Conservation (phyloP, 2,797 vertebrate species). For the Zenarchopterus dispar region DNA sequence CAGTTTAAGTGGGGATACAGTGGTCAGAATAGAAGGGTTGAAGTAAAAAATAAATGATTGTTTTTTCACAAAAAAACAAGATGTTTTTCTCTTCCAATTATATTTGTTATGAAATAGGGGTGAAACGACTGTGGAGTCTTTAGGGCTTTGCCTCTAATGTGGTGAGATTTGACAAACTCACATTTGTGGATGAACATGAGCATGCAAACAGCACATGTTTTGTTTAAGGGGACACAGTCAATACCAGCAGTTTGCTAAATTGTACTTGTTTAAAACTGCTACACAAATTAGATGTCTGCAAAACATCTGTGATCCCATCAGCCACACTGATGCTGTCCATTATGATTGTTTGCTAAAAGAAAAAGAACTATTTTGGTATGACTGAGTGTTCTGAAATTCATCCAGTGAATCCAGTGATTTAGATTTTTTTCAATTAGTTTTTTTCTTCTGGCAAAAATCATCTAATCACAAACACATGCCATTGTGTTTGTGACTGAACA, state of each 20-base stretch:
- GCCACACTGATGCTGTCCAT: not conserved
- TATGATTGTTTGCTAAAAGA: not conserved
- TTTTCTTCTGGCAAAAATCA: not conserved
- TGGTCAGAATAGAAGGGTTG: constrained; percentile 14
- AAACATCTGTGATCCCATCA: constrained; percentile 5
- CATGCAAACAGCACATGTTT: constrained; percentile 20
- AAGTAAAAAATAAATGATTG: constrained; percentile 37
- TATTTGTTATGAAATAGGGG: constrained; percentile 52
- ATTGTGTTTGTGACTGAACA: no score
- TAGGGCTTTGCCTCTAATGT: constrained; percentile 48
- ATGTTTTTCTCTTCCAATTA: constrained; percentile 70
- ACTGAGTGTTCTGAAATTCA: no score
- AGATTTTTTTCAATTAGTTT: not conserved
- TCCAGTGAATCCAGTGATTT: not conserved
- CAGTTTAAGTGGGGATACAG: constrained; percentile 73
- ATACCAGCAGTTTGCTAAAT: constrained; percentile 36
- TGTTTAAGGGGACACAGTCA: constrained; percentile 31
- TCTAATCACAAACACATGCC: no score
- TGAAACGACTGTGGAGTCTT: constrained; percentile 47
- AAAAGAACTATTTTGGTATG: no score
- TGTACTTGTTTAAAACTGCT: constrained; percentile 23
- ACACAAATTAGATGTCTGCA: not conserved
- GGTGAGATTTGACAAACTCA: constrained; percentile 40
- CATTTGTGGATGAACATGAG: constrained; percentile 11
- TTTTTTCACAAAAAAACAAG: constrained; percentile 57